phyloP scores from a whole-genome alignment of 2,113 vertebrate species.

The Mustelus asterias region DNA sequence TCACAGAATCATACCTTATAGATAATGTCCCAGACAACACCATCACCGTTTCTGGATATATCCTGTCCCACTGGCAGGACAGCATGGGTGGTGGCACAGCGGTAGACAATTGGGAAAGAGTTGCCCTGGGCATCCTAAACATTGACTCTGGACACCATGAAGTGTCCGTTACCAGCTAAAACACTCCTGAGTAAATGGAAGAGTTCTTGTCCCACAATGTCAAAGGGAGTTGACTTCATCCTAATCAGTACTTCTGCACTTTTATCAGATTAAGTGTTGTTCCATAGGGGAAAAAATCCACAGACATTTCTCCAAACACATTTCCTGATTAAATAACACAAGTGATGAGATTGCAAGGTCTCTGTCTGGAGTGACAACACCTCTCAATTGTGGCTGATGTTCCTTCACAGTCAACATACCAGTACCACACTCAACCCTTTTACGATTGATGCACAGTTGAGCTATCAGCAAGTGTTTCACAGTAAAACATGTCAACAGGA shows the following conservation, averaged over 20 bases:
- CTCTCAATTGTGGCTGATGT: not conserved
- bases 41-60: too few species aligned
- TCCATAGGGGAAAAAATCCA: not conserved
- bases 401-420: constrained; percentile 14
- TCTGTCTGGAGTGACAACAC: constrained; percentile 32
- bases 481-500: not conserved
- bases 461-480: not conserved
- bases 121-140: too few species aligned
- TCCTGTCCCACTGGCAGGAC: too few species aligned
- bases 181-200: not conserved
- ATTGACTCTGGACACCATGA: too few species aligned
- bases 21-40: too few species aligned
- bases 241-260: not conserved
- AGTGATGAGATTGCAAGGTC: not conserved
- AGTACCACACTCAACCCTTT: not conserved
- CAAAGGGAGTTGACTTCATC: constrained; percentile 14
- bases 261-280: not conserved
- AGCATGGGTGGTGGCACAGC: too few species aligned
- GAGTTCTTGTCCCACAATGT: not conserved
- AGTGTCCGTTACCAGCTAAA: not conserved
- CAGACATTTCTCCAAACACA: not conserved
- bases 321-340: not conserved
- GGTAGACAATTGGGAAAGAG: too few species aligned
- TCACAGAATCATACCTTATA: too few species aligned
- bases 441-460: not conserved